A percentile compares a stretch with the other conserved stretches of the same genome.
These are phyloP conservation scores for Anthopleura sola DNA, from an alignment of 64 coral and sea anemone species.

Conservation along the genomic window DNA sequence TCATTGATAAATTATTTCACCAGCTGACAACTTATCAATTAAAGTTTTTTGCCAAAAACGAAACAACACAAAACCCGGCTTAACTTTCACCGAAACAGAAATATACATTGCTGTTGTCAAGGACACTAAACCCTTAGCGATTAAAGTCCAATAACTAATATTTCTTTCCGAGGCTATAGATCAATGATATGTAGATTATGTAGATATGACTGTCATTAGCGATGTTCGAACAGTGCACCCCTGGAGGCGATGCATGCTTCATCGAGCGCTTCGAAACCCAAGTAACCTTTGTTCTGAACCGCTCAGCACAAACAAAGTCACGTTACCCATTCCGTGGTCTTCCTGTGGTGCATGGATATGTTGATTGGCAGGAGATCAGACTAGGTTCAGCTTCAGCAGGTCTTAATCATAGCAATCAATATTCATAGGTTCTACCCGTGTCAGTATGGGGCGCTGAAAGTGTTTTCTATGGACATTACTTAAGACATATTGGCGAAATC, in stretches of 20 bases:
- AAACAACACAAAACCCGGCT: too few species aligned
- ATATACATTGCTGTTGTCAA: too few species aligned
- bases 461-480: neutral
- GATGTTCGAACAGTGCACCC: neutral
- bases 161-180: too few species aligned
- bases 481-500: neutral
- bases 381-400: neutral
- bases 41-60: too few species aligned
- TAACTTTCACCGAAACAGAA: too few species aligned
- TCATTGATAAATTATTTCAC: too few species aligned
- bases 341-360: neutral
- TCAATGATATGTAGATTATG: too few species aligned
- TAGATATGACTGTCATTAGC: neutral
- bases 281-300: neutral
- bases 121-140: too few species aligned
- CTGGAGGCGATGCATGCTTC: neutral
- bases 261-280: neutral
- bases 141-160: too few species aligned
- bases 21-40: too few species aligned
- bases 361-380: neutral
- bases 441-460: neutral
- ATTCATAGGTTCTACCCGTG: neutral
- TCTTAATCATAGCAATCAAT: neutral
- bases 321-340: neutral
- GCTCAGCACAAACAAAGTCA: neutral